Percentiles rank a stretch among this genome's conserved stretches.
phyloP scores from a whole-genome alignment of 2,888 invertebrate genomes.

The Lithophane ornitopus region DNA sequence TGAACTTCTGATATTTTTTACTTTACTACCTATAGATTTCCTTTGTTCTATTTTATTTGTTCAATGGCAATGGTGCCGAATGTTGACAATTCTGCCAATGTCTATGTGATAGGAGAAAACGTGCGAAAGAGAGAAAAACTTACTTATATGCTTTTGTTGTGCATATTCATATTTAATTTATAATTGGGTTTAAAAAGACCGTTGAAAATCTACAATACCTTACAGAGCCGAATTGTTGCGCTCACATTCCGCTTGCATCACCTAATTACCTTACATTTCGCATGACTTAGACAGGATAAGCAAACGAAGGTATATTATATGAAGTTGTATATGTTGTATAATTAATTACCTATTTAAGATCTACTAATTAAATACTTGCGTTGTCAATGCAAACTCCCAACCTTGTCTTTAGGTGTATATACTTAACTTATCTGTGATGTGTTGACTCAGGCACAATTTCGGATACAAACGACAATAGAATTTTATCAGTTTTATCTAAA shows the following conservation, averaged over 20 bases:
- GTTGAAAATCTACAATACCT: neutral
- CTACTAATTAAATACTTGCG: conserved; percentile 4
- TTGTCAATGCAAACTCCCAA: conserved; percentile 22
- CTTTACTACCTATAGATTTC: neutral
- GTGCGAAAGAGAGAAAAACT: too few species aligned
- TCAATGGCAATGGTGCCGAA: too few species aligned
- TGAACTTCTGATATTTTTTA: neutral
- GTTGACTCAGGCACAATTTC: conserved; percentile 26
- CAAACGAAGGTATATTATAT: neutral
- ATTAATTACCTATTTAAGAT: conserved; percentile 6
- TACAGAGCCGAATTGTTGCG: neutral
- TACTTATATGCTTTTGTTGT: too few species aligned
- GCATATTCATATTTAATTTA: neutral
- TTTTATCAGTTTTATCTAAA: conserved; percentile 47
- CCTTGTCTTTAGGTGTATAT: conserved; percentile 19
- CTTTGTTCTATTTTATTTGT: neutral
- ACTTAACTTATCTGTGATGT: conserved; percentile 37
- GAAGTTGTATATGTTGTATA: neutral
- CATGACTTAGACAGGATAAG: neutral
- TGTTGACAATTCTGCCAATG: too few species aligned
- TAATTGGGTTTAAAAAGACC: neutral
- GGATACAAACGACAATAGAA: conserved; percentile 17
- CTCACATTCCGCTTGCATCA: neutral
- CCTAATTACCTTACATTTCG: neutral
- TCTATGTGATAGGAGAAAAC: too few species aligned